phyloP scores from a whole-genome alignment of 1,140 invertebrate genomes.

The Drosophila murphyi region DNA sequence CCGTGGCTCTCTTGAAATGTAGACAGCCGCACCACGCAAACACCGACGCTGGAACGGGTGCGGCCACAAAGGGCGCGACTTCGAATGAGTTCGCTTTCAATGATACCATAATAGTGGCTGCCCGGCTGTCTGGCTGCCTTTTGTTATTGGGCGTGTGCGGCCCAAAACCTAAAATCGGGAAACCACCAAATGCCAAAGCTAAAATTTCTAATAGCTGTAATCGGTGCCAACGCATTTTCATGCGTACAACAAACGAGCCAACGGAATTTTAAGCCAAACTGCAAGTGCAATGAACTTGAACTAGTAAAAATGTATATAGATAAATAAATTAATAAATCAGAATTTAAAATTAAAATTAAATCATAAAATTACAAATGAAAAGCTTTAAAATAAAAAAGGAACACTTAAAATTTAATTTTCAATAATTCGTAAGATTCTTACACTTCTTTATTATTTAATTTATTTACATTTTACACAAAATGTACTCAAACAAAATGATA shows the following conservation, averaged over 20 bases:
- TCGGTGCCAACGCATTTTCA: conserved; percentile 49
- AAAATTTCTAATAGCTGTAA: conserved; percentile 42
- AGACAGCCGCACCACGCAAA: conserved; percentile 54
- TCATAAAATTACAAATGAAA: no score
- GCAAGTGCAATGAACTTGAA: conserved; percentile 39
- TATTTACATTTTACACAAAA: no score
- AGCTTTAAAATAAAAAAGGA: no score
- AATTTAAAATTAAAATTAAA: no score
- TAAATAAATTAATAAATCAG: no score
- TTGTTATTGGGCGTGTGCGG: conserved; percentile 56
- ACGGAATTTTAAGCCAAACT: not conserved
- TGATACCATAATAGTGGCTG: conserved; percentile 51
- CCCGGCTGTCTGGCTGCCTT: conserved; percentile 8
- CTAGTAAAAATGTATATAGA: not conserved
- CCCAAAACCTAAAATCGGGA: conserved; percentile 33
- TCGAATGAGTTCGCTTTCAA: conserved; percentile 68
- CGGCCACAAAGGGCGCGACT: conserved; percentile 72
- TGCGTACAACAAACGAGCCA: conserved; percentile 19
- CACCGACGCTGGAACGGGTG: conserved; percentile 55
- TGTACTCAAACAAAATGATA: no score
- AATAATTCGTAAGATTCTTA: not conserved
- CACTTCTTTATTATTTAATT: not conserved
- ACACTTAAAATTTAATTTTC: no score
- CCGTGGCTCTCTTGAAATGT: conserved; percentile 54
- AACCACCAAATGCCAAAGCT: conserved; percentile 24